Evolutionary conservation across 2,113 vertebrate species (phyloP), one percentile per base, ranked within the genome.

Genomic region (Lagenorhynchus albirostris): DNA sequence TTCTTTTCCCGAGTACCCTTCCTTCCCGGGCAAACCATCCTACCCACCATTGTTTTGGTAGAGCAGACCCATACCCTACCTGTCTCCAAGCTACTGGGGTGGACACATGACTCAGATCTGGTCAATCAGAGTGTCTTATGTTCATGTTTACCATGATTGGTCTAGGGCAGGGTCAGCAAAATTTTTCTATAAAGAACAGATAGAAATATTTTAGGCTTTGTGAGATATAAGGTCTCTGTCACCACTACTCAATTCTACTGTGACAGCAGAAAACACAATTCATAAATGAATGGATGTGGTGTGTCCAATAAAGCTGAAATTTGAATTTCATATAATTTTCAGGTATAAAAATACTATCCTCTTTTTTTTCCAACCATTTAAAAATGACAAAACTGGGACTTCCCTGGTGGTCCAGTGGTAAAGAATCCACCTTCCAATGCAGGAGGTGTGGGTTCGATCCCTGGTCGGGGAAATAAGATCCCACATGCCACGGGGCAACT

Each of bases 271-370:
- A 91, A 89, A 70, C 31, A 89, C 36, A 77, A 65, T 73, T 41
- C 13, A n/a, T 88, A 65, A 94, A 71, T 41, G 81, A 85, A 60
- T 58, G 58, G 18, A 8, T 47, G 5, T 62, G 17, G 33, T 76
- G 44, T 93, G 60, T 71, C 29, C 2, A 76, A 25, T 92, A 38
- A 85, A 95, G 74, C 4, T 67, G 41, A 89, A 81, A 79, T 85
- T 73, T 86, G 50, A 90, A 91, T 96, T 92, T 95, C 41, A 70
- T 90, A 10, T 74, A 62, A 63, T 67, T 90, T 79, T 93, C 41
- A 97, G 53, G 25, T 77, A 14, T 89, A 63, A 77, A 89, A 96
- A 89, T 82, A 89, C 26, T 29, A 31, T 8, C 47, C 7, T 80
- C 63, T 26, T 83, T 89, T 89, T 20, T 25, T 3, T 1, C 9